Evolutionary conservation across 2,888 invertebrate species (phyloP).

Genomic region (Drosophila neotestacea): DNA sequence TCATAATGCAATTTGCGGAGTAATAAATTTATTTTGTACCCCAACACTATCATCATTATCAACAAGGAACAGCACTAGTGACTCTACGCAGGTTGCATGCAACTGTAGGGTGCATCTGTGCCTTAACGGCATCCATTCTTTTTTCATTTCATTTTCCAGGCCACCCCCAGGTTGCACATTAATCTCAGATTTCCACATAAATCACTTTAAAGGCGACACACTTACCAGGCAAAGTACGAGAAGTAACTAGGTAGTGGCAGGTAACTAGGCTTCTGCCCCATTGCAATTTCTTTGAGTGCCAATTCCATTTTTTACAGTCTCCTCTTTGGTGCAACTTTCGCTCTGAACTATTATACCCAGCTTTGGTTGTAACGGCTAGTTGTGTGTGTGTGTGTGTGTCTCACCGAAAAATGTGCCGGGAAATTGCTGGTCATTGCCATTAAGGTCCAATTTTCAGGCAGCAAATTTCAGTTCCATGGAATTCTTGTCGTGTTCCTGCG

Average conservation of each 20-base stretch:
- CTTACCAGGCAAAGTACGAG: conserved; percentile 37
- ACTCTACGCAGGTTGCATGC: not conserved
- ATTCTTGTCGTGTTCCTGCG: not conserved
- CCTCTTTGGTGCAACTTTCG: conserved; percentile 42
- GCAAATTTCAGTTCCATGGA: conserved; percentile 8
- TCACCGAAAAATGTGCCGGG: conserved; percentile 50
- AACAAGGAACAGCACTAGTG: conserved; percentile 44
- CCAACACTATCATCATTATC: conserved; percentile 76
- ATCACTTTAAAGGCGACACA: conserved; percentile 78
- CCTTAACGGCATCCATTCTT: conserved; percentile 15
- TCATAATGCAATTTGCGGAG: conserved; percentile 80
- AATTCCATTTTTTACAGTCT: conserved; percentile 64
- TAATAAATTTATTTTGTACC: conserved; percentile 65
- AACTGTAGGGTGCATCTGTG: conserved; percentile 50
- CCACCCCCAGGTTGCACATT: conserved; percentile 57
- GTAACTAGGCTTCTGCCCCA: conserved; percentile 36
- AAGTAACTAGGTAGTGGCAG: conserved; percentile 20
- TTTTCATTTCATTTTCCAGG: not conserved
- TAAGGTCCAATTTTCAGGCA: conserved; percentile 31
- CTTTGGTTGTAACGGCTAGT: conserved; percentile 6
- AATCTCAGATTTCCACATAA: conserved; percentile 79
- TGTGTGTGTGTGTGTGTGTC: conserved; percentile 20
- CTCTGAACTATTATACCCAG: conserved; percentile 18
- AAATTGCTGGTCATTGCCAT: conserved; percentile 68
- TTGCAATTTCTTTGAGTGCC: conserved; percentile 76